Conservation (phyloP, 2,888 invertebrate genomes). For the Philonicus albiceps region DNA sequence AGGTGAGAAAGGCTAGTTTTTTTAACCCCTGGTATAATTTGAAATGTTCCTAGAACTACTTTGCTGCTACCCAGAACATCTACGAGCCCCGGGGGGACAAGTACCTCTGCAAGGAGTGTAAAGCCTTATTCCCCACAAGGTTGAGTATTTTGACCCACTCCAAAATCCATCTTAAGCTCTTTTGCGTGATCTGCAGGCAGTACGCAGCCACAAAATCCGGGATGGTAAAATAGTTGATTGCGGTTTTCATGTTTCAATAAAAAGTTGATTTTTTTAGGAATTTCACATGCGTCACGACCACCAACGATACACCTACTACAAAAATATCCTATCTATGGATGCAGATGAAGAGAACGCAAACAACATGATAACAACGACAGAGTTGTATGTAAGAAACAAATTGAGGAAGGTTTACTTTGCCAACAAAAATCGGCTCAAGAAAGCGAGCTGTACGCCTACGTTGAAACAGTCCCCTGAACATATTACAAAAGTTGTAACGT, state of each 20-base stretch:
- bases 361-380: not conserved
- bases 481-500: not conserved
- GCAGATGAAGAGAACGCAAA: not conserved
- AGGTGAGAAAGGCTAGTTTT: not conserved
- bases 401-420: not conserved
- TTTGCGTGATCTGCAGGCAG: not conserved
- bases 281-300: not conserved
- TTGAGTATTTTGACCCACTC: conserved; percentile 1
- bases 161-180: not conserved
- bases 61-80: not conserved
- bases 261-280: not conserved
- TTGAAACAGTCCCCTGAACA: not conserved
- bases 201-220: not conserved
- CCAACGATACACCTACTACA: not conserved
- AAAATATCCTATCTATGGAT: not conserved
- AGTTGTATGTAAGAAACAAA: not conserved
- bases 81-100: not conserved
- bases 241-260: not conserved
- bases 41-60: not conserved
- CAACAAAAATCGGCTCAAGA: not conserved
- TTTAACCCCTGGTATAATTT: not conserved
- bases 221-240: not conserved
- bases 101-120: not conserved
- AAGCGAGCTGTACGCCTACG: not conserved
- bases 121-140: not conserved